Evolutionary conservation across 2,113 vertebrate genomes (phyloP).

Genomic region (Ammodytes marinus): DNA sequence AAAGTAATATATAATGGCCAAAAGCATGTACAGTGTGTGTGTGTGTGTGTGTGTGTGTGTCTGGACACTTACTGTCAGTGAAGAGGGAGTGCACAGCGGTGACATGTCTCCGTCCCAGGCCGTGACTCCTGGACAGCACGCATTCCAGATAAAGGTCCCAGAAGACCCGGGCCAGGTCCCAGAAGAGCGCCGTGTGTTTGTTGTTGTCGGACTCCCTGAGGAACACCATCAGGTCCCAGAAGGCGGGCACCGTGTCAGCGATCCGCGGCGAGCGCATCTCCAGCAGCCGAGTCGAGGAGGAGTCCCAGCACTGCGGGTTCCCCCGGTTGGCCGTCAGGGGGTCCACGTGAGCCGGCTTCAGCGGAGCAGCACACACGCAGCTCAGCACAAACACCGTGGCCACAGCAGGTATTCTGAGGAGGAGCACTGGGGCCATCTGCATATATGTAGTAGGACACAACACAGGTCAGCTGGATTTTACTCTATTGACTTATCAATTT

Average conservation of each 20-base stretch:
- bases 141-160: constrained; percentile 97
- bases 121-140: constrained; percentile 92
- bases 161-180: constrained; percentile 96
- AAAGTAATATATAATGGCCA: no score
- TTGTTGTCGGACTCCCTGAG: constrained; percentile 92
- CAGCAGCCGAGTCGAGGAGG: constrained; percentile 90
- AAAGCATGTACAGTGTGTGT: no score
- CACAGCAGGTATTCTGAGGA: constrained; percentile 74
- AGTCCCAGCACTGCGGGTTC: constrained; percentile 94
- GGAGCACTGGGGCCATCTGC: constrained; percentile 77
- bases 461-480: neutral
- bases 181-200: constrained; percentile 92
- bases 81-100: constrained; percentile 71
- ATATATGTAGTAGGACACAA: constrained; percentile 2
- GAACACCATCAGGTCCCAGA: constrained; percentile 96
- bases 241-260: constrained; percentile 91
- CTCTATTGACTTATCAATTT: no score
- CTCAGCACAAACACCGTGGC: constrained; percentile 84
- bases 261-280: constrained; percentile 92
- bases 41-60: no score
- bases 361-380: constrained; percentile 76
- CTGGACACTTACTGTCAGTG: constrained; percentile 62
- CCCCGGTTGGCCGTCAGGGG: constrained; percentile 85
- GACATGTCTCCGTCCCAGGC: constrained; percentile 88
- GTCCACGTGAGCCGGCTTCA: constrained; percentile 86